Conservation (phyloP, 2,113 vertebrate genomes). For the Peromyscus polionotus region DNA sequence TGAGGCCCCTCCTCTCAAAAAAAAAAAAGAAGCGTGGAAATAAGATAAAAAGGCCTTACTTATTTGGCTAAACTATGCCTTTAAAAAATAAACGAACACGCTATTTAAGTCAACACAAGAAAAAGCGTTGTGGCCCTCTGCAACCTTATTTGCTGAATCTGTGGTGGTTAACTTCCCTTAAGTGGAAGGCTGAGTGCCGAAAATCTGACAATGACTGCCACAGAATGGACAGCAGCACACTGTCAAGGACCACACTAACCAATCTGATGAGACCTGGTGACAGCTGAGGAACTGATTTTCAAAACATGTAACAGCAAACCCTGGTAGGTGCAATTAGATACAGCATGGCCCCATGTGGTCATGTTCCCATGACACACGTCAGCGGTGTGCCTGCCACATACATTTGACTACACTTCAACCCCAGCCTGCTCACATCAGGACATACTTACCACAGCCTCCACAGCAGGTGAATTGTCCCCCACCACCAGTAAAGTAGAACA, state of each 20-base stretch:
- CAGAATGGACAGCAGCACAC: not conserved
- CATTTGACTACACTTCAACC: slow-evolving; percentile 67
- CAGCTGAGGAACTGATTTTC: slow-evolving; percentile 9
- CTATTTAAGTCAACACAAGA: slow-evolving; percentile 19
- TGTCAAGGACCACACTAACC: not conserved
- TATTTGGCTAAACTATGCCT: not conserved
- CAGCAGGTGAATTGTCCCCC: slow-evolving; percentile 95
- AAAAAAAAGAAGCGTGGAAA: not conserved
- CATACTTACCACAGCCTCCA: slow-evolving; percentile 95
- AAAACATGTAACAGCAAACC: not conserved
- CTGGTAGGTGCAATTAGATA: not conserved
- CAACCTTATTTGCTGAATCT: not conserved
- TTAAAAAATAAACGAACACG: slow-evolving; percentile 10
- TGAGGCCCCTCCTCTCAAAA: not conserved
- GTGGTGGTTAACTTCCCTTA: not conserved
- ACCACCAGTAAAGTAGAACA: slow-evolving; percentile 95
- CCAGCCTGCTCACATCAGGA: not conserved
- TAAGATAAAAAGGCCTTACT: slow-evolving; percentile 14
- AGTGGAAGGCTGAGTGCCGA: not conserved
- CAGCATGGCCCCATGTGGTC: not conserved
- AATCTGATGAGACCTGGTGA: slow-evolving; percentile 5
- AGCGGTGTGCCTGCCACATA: slow-evolving; percentile 83
- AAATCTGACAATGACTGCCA: slow-evolving; percentile 42
- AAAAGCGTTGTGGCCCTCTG: not conserved
- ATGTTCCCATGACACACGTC: not conserved